Conservation (phyloP, 1,140 invertebrate species). For the Sinonovacula constricta region DNA sequence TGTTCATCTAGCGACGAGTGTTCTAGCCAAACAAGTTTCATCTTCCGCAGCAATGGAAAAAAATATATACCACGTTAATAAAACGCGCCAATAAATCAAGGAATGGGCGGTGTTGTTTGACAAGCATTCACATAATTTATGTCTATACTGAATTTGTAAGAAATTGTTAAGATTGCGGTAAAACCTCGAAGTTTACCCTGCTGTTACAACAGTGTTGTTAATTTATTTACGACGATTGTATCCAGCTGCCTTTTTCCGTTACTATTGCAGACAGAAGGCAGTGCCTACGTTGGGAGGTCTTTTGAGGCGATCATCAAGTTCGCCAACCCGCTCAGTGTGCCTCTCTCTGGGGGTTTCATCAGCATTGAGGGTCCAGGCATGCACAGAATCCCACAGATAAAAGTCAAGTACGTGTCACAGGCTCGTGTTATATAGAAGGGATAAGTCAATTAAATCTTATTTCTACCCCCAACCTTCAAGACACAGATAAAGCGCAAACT, state of each 20-base stretch:
- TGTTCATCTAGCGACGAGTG: no score
- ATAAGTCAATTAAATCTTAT: neutral
- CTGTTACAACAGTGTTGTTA: no score
- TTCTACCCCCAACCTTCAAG: neutral
- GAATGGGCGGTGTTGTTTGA: no score
- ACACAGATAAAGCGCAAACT: neutral
- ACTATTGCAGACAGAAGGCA: conserved; percentile 67
- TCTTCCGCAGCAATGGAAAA: no score
- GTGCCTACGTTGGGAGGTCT: conserved; percentile 63
- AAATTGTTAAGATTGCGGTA: no score
- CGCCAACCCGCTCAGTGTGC: conserved; percentile 68
- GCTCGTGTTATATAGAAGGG: neutral
- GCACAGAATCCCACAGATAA: conserved; percentile 61
- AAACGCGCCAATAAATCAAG: no score
- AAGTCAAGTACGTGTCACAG: conserved; percentile 67
- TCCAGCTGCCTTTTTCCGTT: neutral
- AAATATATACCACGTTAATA: no score
- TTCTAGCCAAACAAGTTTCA: no score
- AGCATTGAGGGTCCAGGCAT: conserved; percentile 73
- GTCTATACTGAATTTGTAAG: no score
- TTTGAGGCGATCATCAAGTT: conserved; percentile 71
- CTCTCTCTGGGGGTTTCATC: conserved; percentile 65
- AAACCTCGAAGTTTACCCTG: no score
- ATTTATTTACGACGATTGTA: no score
- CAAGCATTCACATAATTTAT: no score